phyloP scores from a whole-genome alignment of 1,140 invertebrate genomes.

The Aleiodes sp. region DNA sequence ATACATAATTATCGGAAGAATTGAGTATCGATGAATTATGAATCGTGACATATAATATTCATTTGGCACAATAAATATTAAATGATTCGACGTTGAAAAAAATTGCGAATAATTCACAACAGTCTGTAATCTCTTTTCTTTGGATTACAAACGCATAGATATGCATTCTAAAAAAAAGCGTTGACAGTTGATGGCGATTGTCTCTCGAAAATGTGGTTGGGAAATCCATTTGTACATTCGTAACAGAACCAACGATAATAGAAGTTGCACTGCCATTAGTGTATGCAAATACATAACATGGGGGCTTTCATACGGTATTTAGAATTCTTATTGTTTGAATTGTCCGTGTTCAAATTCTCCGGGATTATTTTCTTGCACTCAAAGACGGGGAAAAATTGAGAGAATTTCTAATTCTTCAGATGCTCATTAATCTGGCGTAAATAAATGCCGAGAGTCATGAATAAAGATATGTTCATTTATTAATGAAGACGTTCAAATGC shows the following conservation, averaged over 20 bases:
- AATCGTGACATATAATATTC: background rate
- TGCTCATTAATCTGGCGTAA: background rate
- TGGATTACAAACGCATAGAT: background rate
- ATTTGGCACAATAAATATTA: background rate
- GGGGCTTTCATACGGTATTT: conserved; percentile 8
- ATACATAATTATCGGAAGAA: conserved; percentile 6
- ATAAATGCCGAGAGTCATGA: too few relatives aligned
- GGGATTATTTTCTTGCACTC: background rate
- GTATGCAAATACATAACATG: conserved; percentile 13
- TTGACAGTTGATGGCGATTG: background rate
- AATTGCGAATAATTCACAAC: background rate
- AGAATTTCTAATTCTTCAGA: background rate
- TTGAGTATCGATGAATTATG: background rate
- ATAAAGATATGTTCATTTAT: too few relatives aligned
- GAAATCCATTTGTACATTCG: conserved; percentile 30
- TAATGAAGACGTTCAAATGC: too few relatives aligned
- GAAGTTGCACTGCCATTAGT: conserved; percentile 23
- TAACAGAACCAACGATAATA: conserved; percentile 25
- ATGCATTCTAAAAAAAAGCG: conserved; percentile 11
- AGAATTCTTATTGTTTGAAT: conserved; percentile 4
- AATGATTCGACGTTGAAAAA: background rate
- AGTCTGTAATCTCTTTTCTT: background rate
- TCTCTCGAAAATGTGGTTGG: conserved; percentile 24
- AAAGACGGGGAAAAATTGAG: background rate
- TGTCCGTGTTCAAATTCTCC: background rate